These are phyloP conservation scores for Idris sp. DNA, from an alignment of 1,140 invertebrate species.

Conservation along the genomic window DNA sequence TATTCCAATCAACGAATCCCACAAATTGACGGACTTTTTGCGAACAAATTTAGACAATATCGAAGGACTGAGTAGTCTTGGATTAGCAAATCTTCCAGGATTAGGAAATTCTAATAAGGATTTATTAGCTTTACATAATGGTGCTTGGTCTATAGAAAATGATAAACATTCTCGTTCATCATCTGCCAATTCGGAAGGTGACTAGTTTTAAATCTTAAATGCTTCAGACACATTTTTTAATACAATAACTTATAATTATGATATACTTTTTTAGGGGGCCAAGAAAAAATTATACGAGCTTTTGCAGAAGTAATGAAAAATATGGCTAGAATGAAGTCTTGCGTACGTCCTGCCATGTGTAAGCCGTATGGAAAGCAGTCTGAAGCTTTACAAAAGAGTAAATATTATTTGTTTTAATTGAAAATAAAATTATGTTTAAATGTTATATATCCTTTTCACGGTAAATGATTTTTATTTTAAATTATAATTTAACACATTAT, in stretches of 20 bases:
- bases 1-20: slow-evolving; percentile 77
- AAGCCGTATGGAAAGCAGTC: slow-evolving; percentile 93
- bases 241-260: too few species aligned
- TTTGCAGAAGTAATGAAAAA: slow-evolving; percentile 91
- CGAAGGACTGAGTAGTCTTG: slow-evolving; percentile 80
- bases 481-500: too few species aligned
- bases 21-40: slow-evolving; percentile 81
- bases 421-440: too few species aligned
- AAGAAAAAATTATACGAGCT: slow-evolving; percentile 88
- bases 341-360: slow-evolving; percentile 90
- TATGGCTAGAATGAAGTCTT: slow-evolving; percentile 90
- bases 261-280: slow-evolving; percentile 78
- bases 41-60: slow-evolving; percentile 84
- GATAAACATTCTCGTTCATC: slow-evolving; percentile 72
- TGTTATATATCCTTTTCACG: too few species aligned
- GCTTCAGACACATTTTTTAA: too few species aligned
- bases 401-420: slow-evolving; percentile 35
- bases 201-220: not conserved
- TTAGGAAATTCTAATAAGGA: slow-evolving; percentile 81
- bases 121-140: slow-evolving; percentile 84
- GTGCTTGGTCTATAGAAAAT: slow-evolving; percentile 79
- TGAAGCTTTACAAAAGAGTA: slow-evolving; percentile 91
- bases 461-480: too few species aligned
- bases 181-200: slow-evolving; percentile 72
- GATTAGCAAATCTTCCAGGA: slow-evolving; percentile 72